Evolutionary conservation across 2,113 vertebrate genomes (phyloP), one percentile per base, ranked within the genome.

Genomic region (Myodes glareolus): DNA sequence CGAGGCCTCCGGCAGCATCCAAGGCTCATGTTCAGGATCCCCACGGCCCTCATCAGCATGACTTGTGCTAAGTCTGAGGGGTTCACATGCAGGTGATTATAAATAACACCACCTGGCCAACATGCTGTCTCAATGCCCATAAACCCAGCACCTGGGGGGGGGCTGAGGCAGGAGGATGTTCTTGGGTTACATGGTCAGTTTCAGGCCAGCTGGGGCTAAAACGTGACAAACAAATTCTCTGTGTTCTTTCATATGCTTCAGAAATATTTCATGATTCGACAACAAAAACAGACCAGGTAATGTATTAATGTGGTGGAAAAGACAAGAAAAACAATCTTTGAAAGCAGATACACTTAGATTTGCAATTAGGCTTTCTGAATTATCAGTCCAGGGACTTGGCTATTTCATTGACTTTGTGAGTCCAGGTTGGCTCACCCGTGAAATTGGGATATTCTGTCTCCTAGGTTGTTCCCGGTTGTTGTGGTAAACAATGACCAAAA

Each of bases 41-140:
- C 7, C 31, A n/a, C 17, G 1, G 31, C 31, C 5, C 5, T 16
- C 47, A 13, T 8, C 5, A 25, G 27, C 29, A 47, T 17, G 16
- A 1, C 2, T 2, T 1, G 2, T 52, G 68, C 16, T 42, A 27
- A 27, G 17, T 36, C 17, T 25, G 39, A 91, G 36, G 0, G 2
- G 3, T 73, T 10, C 33, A 29, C 58, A 65, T 31, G n/a, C 17
- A 0, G 3, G 23, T 42, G 23, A 16, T 70, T 47, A 8, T 31
- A 78, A 45, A 2, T 16, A 27, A 73, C 3, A 42, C 2, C 29
- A 68, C 29, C 52, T 87, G 2, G 31, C 42, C 84, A 31, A 47
- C 82, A 33, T 13, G 42, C 17, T 21, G 3, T 50, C 42, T 33
- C 63, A 36, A 36, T 7, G 5, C 39, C 84, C 17, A 19, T 33